Evolutionary conservation across 1,140 invertebrate species (phyloP), one percentile per base, ranked within the genome.

Genomic region (Drosophila sucinea): DNA sequence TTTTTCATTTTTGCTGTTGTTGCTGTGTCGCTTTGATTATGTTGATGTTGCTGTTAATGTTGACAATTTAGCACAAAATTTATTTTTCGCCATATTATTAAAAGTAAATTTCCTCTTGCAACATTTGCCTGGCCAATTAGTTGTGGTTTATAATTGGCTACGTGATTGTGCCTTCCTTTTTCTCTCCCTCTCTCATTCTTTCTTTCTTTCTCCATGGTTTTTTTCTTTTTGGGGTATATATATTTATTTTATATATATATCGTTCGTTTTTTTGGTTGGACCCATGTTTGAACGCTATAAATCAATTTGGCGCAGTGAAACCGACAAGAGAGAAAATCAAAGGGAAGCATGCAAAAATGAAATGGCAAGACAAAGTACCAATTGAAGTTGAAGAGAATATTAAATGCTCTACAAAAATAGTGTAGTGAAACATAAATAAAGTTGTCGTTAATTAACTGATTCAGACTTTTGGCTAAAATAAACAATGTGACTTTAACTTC

Each of bases 61-160:
- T 87, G 83, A 87, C 83, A 87, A 87, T 87, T 87, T 87, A 87
- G 79, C 83, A 87, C 83, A 86, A 87, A 71, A 87, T 87, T 83
- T 87, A 77, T 77, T 56, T 72, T 51, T n/a, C 35, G 54, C 60
- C 83, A 77, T 87, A 77, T 86, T 86, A 81, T 82, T 89, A 89
- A 70, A 60, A 66, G 11, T 11, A 61, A 35, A 80, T 87, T 77
- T 66, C 72, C 84, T 87, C 83, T 79, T 83, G 83, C 70, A 63
- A 79, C 82, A 85, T 81, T 81, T 75, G 74, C 70, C 51, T 35
- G 44, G 47, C 67, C 83, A 87, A 87, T 87, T 87, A 89, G 83
- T 71, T 87, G 79, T 78, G 86, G 66, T 89, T 51, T 80, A 83
- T 87, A 87, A 87, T 87, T 87, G 80, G 73, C 66, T 44, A 89